Percentiles rank a stretch among this genome's conserved stretches.
Evolutionary conservation across 2,888 invertebrate genomes (phyloP).

Genomic region (Drosophila testacea): DNA sequence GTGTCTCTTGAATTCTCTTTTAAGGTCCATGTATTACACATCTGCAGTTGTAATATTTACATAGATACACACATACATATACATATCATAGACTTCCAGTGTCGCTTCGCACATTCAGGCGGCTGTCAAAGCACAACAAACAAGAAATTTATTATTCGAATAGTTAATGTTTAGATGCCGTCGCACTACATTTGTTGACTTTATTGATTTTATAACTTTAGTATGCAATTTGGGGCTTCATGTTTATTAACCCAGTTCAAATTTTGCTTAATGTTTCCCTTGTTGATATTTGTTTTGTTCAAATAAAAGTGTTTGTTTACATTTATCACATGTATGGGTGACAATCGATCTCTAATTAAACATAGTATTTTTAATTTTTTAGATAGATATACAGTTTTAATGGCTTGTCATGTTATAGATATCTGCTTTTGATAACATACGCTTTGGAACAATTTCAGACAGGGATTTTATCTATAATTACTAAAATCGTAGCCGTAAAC

Average conservation of each 20-base stretch:
- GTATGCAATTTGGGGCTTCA: not conserved
- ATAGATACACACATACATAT: not conserved
- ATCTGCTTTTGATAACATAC: not conserved
- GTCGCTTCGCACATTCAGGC: slow-evolving; percentile 13
- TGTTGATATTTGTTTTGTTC: not conserved
- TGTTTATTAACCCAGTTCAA: slow-evolving; percentile 1
- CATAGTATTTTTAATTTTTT: not conserved
- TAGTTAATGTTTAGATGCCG: slow-evolving; percentile 7
- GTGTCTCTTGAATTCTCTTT: slow-evolving; percentile 15
- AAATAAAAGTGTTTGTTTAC: not conserved
- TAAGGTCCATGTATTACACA: not conserved
- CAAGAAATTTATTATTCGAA: slow-evolving; percentile 19
- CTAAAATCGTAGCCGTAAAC: too few relatives aligned
- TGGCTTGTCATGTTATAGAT: not conserved
- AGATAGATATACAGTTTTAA: not conserved
- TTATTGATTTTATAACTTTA: slow-evolving; percentile 15
- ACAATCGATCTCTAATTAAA: not conserved
- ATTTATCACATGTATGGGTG: not conserved
- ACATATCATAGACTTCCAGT: not conserved
- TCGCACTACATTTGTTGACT: slow-evolving; percentile 13
- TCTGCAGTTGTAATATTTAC: slow-evolving; percentile 7
- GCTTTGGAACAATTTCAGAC: too few relatives aligned
- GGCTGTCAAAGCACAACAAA: slow-evolving; percentile 14
- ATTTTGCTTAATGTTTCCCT: slow-evolving; percentile 1
- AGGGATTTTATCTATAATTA: too few relatives aligned